phyloP scores from a whole-genome alignment of 2,888 invertebrate species.

The Drosophila birchii region DNA sequence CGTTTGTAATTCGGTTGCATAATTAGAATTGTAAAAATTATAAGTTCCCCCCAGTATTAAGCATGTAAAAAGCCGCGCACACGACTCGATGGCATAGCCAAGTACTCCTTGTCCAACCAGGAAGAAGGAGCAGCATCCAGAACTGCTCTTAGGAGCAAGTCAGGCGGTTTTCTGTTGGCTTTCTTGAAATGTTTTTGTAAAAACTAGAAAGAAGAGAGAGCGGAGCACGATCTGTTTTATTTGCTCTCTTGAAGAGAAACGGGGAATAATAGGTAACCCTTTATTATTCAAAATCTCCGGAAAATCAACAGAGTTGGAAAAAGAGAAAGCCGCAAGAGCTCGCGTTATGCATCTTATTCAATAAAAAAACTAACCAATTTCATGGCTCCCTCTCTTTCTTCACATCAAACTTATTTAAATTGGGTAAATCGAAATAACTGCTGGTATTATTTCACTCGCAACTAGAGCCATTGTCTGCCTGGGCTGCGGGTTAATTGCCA shows the following conservation, averaged over 20 bases:
- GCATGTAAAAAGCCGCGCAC: conserved; percentile 1
- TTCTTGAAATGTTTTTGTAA: neutral
- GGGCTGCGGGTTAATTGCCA: conserved; percentile 35
- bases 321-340: neutral
- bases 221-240: neutral
- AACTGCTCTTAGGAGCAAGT: neutral
- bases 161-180: neutral
- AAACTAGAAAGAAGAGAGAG: neutral
- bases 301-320: no score
- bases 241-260: neutral
- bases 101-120: neutral
- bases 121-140: neutral
- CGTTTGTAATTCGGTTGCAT: conserved; percentile 75
- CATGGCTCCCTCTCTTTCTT: neutral
- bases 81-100: neutral
- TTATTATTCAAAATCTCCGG: neutral
- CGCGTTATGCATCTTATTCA: neutral
- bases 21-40: conserved; percentile 76
- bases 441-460: conserved; percentile 1
- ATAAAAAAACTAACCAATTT: neutral
- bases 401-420: neutral
- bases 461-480: conserved; percentile 30
- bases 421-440: neutral
- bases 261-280: neutral
- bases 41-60: conserved; percentile 18